Evolutionary conservation across 2,113 vertebrate genomes (phyloP), one percentile per base, ranked within the genome.

Genomic region (Eubucco bourcierii): DNA sequence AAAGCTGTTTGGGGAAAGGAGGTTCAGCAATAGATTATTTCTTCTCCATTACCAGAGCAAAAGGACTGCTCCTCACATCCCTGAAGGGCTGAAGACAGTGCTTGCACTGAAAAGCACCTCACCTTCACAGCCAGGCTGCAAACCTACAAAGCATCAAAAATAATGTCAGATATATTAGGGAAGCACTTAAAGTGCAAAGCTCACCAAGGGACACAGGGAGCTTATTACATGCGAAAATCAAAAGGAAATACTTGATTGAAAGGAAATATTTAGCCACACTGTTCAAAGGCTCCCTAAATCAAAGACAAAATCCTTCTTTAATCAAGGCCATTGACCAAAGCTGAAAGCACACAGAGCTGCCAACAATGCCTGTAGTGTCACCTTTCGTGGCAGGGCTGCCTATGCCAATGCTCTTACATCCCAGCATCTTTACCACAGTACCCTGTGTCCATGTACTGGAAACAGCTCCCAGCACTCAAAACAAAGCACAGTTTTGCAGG

Each of bases 251-350:
- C 85, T 95, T 94, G 92, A 95, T 84, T 7, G 85, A 93, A 93
- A 90, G 73, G 80, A 93, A 88, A 80, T 72, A 86, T 91, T 96
- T 91, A 94, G 91, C 90, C 68, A 80, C 87, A 71, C 10, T 67
- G 90, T 93, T 96, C 95, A 96, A 95, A 94, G 92, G 80, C 85
- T 95, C 61, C 59, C 61, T 94, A 94, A 95, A 95, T 96, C 93
- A 96, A 96, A 96, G 94, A 93, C 88, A 94, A 96, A 95, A 94
- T 90, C 80, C 85, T 88, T 88, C 91, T 95, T 95, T 94, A 95
- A 95, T 95, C 90, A 95, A 93, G 82, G 29, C 92, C 76, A 78
- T 94, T 91, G 90, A 95, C 95, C 92, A 65, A 78, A 84, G 83
- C 88, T 94, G 85, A 94, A 95, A 94, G 87, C 87, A 80, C 70